A percentile compares a stretch with the other conserved stretches of the same genome.
Evolutionary conservation across 2,797 vertebrate genomes (phyloP).

Genomic region (Hapalemur alaotrensis): DNA sequence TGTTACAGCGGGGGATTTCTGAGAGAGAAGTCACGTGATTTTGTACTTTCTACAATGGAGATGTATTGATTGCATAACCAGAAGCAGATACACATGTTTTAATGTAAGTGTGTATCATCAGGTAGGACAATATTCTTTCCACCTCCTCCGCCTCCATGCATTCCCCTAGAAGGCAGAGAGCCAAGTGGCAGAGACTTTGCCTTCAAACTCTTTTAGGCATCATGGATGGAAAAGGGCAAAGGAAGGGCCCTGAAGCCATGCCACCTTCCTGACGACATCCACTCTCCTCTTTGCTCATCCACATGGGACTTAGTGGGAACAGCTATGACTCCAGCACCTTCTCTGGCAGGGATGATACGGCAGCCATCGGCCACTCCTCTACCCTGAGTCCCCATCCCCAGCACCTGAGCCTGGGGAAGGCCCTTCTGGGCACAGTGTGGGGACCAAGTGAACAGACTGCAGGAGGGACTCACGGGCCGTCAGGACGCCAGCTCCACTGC

Average conservation of each 20-base stretch:
- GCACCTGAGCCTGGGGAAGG: not conserved
- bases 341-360: not conserved
- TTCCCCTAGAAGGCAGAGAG: not conserved
- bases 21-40: not conserved
- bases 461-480: not conserved
- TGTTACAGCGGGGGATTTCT: too few relatives aligned
- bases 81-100: not conserved
- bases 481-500: not conserved
- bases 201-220: not conserved
- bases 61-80: not conserved
- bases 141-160: accelerated
- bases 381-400: not conserved
- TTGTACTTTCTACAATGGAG: not conserved
- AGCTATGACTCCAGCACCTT: not conserved
- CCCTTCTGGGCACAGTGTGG: not conserved
- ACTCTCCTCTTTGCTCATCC: not conserved
- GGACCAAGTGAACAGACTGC: not conserved
- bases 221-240: accelerated
- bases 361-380: accelerated
- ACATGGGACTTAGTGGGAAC: accelerated
- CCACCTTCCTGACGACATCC: not conserved
- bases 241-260: not conserved
- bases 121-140: not conserved
- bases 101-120: not conserved
- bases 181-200: not conserved